These are phyloP conservation scores for Melanargia galathea DNA, from an alignment of 2,888 invertebrate species.

Conservation along the genomic window DNA sequence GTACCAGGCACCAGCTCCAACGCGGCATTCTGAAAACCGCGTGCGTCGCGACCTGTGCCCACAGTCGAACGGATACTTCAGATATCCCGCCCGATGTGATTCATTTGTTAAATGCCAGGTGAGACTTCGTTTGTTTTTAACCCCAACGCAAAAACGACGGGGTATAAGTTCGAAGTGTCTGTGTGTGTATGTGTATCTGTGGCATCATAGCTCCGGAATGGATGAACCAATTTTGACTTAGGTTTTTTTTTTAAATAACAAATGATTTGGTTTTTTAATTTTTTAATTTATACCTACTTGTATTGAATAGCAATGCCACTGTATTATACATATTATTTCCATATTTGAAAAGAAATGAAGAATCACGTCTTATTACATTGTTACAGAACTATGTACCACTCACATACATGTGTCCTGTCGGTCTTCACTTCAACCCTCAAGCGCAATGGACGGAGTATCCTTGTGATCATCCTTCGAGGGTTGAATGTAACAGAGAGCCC, in stretches of 20 bases:
- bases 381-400: neutral
- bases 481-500: neutral
- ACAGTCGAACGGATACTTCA: neutral
- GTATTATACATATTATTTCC: too few species aligned
- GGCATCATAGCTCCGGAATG: too few species aligned
- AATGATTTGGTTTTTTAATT: too few species aligned
- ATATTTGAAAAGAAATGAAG: neutral
- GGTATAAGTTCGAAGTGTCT: too few species aligned
- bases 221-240: too few species aligned
- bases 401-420: neutral
- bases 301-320: neutral
- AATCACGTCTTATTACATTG: neutral
- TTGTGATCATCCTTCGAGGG: neutral
- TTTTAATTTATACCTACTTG: too few species aligned
- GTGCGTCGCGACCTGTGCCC: neutral
- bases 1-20: neutral
- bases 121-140: neutral
- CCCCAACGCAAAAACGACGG: too few species aligned
- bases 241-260: too few species aligned
- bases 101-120: constrained; percentile 7
- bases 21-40: neutral
- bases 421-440: neutral
- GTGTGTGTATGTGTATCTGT: too few species aligned
- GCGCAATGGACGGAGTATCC: constrained; percentile 3
- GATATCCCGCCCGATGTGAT: neutral